Percentiles rank a stretch among this genome's conserved stretches.
Conservation (phyloP, 2,797 vertebrate species). For the Darevskia mixta region DNA sequence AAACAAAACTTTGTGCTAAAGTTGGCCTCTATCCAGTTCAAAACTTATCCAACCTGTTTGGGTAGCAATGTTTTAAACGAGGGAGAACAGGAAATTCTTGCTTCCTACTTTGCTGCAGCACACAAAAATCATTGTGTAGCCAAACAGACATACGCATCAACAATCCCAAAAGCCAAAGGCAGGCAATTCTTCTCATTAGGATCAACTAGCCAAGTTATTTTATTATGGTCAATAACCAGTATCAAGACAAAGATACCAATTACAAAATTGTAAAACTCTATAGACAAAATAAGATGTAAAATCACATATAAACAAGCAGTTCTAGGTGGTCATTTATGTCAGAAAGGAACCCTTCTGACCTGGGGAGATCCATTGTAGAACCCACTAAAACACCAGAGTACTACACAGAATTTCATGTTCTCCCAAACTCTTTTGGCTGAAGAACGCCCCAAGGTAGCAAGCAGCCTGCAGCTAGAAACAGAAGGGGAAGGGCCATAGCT, state of each 20-base stretch:
- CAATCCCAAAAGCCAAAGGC: too few relatives aligned
- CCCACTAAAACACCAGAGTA: background rate
- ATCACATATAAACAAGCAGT: too few relatives aligned
- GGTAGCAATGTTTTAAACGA: background rate
- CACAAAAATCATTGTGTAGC: background rate
- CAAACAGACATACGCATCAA: background rate
- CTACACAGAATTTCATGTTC: background rate
- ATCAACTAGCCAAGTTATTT: too few relatives aligned
- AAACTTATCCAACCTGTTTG: background rate
- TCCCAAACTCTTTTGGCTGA: background rate
- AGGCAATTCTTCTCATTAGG: background rate
- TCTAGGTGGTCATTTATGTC: too few relatives aligned
- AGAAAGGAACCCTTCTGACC: too few relatives aligned
- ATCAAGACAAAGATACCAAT: too few relatives aligned
- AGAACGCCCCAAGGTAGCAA: background rate
- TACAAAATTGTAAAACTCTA: too few relatives aligned
- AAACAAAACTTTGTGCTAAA: background rate
- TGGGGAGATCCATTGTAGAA: too few relatives aligned
- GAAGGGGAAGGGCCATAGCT: background rate
- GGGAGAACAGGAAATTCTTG: background rate
- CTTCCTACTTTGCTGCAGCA: background rate
- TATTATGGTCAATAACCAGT: too few relatives aligned
- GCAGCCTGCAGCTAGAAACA: background rate
- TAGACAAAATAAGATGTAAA: too few relatives aligned
- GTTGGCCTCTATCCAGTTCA: background rate